Evolutionary conservation across 2,888 invertebrate genomes (phyloP).

Genomic region (Tetragonula carbonaria): DNA sequence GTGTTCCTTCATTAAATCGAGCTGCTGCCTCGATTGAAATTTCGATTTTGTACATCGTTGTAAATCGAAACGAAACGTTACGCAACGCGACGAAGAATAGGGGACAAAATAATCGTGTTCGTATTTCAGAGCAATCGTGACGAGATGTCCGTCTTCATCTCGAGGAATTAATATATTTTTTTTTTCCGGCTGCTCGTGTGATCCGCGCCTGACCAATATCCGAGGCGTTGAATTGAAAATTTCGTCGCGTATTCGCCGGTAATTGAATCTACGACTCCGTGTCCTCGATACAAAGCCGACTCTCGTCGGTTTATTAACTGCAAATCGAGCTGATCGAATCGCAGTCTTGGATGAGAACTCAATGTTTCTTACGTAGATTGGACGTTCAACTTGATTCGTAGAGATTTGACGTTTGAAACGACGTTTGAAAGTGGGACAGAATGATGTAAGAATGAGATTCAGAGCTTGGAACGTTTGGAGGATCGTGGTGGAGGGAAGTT

Average conservation of each 20-base stretch:
- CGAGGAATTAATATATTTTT: conserved; percentile 46
- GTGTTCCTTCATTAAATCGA: background rate
- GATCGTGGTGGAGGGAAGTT: background rate
- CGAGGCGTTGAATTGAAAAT: conserved; percentile 45
- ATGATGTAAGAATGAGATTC: background rate
- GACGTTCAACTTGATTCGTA: background rate
- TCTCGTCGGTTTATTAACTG: conserved; percentile 2
- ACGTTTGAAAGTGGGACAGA: background rate
- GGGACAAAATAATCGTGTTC: conserved; percentile 18
- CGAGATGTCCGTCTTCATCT: conserved; percentile 63
- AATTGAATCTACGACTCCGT: conserved; percentile 21
- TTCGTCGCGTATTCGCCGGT: conserved; percentile 45
- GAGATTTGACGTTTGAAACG: background rate
- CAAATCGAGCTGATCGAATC: background rate
- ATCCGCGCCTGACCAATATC: conserved; percentile 40
- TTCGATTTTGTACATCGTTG: background rate
- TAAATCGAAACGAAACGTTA: background rate
- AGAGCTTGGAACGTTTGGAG: background rate
- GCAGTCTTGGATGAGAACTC: background rate
- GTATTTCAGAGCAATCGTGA: conserved; percentile 37
- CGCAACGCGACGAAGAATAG: background rate
- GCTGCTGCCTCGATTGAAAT: background rate
- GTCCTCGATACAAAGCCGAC: conserved; percentile 30
- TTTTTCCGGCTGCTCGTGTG: conserved; percentile 28
- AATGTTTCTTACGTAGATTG: background rate